phyloP scores from a whole-genome alignment of 2,797 vertebrate genomes.

The Erethizon dorsatum region DNA sequence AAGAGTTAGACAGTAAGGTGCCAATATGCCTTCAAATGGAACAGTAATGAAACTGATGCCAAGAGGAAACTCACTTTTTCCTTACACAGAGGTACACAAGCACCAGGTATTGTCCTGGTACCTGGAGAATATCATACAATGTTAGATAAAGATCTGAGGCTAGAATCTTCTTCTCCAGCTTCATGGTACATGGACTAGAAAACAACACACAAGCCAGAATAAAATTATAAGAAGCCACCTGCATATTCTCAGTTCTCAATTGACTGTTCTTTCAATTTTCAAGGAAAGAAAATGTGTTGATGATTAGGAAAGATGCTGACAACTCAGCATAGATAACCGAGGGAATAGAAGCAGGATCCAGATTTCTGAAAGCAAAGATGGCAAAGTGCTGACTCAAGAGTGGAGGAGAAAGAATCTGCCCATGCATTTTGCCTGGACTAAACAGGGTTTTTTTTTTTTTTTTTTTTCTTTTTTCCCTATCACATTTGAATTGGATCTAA shows the following conservation, averaged over 20 bases:
- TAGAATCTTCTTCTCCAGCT: not conserved
- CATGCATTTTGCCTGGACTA: not conserved
- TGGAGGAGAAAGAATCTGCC: not conserved
- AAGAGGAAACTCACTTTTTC: conserved; percentile 51
- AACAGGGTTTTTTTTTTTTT: not conserved
- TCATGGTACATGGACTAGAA: conserved; percentile 35
- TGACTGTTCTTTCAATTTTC: conserved; percentile 20
- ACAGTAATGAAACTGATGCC: conserved; percentile 53
- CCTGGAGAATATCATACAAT: conserved; percentile 6
- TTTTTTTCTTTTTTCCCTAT: not conserved
- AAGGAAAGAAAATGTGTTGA: conserved; percentile 38
- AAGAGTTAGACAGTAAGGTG: conserved; percentile 41
- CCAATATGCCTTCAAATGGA: conserved; percentile 44
- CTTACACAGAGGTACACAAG: not conserved
- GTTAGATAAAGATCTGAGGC: not conserved
- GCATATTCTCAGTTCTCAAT: conserved; percentile 36
- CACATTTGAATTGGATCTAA: conserved; percentile 22
- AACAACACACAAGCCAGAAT: conserved; percentile 5
- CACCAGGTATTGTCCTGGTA: not conserved
- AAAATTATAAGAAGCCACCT: conserved; percentile 43
- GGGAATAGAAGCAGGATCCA: conserved; percentile 23
- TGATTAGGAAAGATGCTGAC: conserved; percentile 15
- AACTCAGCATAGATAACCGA: not conserved
- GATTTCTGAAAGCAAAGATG: conserved; percentile 40
- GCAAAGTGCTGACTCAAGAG: conserved; percentile 21